Conservation (phyloP, 2,797 vertebrate species). For the Enteromius paludinosus region DNA sequence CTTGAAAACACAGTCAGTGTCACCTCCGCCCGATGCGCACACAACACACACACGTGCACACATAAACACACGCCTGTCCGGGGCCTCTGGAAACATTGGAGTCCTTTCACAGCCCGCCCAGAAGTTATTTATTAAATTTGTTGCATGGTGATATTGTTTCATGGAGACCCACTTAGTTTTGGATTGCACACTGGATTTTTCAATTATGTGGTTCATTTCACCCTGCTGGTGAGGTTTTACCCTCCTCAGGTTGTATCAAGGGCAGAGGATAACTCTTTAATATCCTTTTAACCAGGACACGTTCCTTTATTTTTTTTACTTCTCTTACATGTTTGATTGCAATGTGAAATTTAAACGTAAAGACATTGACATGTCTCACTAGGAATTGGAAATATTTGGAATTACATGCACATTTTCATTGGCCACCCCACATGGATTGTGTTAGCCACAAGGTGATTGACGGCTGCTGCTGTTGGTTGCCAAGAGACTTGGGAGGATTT, state of each 20-base stretch:
- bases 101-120: constrained; percentile 78
- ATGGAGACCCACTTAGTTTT: constrained; percentile 82
- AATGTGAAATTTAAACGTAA: constrained; percentile 25
- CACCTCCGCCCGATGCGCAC: constrained; percentile 78
- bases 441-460: constrained; percentile 78
- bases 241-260: constrained; percentile 74
- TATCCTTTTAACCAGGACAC: constrained; percentile 79
- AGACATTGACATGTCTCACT: constrained; percentile 29
- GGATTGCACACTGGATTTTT: constrained; percentile 84
- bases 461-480: constrained; percentile 77
- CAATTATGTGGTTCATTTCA: constrained; percentile 87
- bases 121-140: constrained; percentile 86
- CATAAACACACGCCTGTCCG: constrained; percentile 51
- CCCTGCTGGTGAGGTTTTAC: constrained; percentile 79
- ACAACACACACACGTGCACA: constrained; percentile 56
- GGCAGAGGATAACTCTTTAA: constrained; percentile 76
- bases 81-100: constrained; percentile 76
- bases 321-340: constrained; percentile 48
- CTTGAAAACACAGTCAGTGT: constrained; percentile 87
- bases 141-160: constrained; percentile 82
- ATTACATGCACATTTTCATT: constrained; percentile 68
- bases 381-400: constrained; percentile 1
- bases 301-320: constrained; percentile 61
- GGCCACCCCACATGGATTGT: constrained; percentile 72
- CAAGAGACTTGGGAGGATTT: constrained; percentile 64